Evolutionary conservation across 2,888 invertebrate genomes (phyloP), one percentile per base, ranked within the genome.

Genomic region (Ormia ochracea): DNA sequence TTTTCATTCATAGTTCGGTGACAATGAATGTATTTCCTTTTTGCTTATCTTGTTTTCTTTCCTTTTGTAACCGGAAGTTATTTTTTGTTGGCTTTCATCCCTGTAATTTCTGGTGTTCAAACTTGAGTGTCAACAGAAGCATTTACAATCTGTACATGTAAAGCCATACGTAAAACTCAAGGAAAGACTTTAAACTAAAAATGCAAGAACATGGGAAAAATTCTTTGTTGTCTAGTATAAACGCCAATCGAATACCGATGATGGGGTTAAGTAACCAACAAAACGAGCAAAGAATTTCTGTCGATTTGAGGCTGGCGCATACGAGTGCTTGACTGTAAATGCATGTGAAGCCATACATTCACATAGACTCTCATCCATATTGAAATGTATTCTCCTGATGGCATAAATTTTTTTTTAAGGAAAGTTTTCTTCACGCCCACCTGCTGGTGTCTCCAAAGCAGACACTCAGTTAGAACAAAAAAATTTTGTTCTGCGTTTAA

Each of bases 161-260:
- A n/a, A 66, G 33, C 66, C 74, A 50, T 43, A 23, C 33, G 41
- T 48, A 23, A n/a, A 23, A 17, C 43, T 48, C 38, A 56, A 21
- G 12, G 1, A 31, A 31, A 56, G 45, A 45, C 3, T 4, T n/a
- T 21, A 36, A 41, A 33, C 28, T 19, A 41, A 23, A 43, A 52
- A 52, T 12, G 54, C 38, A 50, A n/a, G 9, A 38, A 48, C 9
- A 48, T n/a, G n/a, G n/a, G n/a, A 41, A 63, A 26, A 69, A 43
- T 76, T 26, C 76, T 68, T 76, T 80, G 80, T 76, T 76, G 80
- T 76, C 80, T 80, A 72, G 68, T 73, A 50, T 58, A 76, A 80
- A 80, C 66, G 61, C 33, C 63, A 72, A 43, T 31, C 54, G 70
- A 72, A 59, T 72, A 19, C 7, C 43, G 76, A 63, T 58, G 72